Percentiles rank a stretch among this genome's conserved stretches.
phyloP scores from a whole-genome alignment of 2,113 vertebrate species.

The Myotis lucifugus region DNA sequence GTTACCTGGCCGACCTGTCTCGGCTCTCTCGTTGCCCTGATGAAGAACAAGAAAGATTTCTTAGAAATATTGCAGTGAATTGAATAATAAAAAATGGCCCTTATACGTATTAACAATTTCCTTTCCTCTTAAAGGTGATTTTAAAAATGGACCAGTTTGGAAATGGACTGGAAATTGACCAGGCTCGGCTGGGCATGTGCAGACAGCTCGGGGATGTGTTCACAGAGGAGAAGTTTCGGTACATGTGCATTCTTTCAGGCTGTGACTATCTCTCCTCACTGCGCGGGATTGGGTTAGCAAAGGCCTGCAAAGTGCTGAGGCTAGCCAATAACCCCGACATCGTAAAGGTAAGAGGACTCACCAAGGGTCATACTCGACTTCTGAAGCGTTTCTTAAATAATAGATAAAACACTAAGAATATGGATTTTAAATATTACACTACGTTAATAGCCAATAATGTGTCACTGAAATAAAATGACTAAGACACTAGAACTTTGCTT shows the following conservation, averaged over 20 bases:
- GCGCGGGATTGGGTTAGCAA: constrained; percentile 95
- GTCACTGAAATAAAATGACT: not conserved
- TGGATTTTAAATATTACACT: not conserved
- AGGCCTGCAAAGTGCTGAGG: constrained; percentile 94
- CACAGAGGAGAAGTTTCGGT: constrained; percentile 97
- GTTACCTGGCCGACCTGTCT: not conserved
- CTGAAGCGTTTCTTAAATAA: not conserved
- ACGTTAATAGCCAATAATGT: not conserved
- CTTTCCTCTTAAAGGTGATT: constrained; percentile 88
- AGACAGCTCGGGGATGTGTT: constrained; percentile 93
- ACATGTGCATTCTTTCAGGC: constrained; percentile 99
- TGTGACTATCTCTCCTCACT: constrained; percentile 98
- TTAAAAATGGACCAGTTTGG: constrained; percentile 98
- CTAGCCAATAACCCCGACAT: constrained; percentile 96
- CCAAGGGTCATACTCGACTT: not conserved
- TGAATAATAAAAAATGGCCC: not conserved
- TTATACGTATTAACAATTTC: not conserved
- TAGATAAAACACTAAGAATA: not conserved
- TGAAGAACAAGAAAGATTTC: not conserved
- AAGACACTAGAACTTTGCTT: not conserved
- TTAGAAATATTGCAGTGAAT: not conserved
- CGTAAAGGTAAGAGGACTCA: constrained; percentile 87
- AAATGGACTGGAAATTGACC: constrained; percentile 95
- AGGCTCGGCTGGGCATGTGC: constrained; percentile 92
- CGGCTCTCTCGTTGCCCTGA: not conserved